phyloP scores from a whole-genome alignment of 1,140 invertebrate species.

The Rhyzopertha dominica region DNA sequence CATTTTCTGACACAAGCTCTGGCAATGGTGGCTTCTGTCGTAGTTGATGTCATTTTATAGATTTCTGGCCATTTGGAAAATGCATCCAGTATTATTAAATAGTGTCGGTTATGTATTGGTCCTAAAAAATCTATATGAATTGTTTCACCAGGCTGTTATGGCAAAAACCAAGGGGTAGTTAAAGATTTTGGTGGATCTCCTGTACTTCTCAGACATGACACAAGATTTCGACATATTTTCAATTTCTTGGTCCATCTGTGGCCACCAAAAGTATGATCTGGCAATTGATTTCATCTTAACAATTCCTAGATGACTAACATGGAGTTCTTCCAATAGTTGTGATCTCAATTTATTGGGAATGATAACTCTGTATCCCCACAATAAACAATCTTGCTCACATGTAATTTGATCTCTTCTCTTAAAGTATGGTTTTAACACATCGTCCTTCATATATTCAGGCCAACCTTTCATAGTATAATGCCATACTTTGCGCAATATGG shows the following conservation, averaged over 20 bases:
- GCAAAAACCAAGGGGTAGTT: constrained; percentile 37
- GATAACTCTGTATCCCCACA: constrained; percentile 37
- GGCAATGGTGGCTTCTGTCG: constrained; percentile 19
- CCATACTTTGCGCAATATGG: too few relatives aligned
- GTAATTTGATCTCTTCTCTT: constrained; percentile 22
- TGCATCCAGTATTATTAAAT: constrained; percentile 30
- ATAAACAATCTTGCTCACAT: constrained; percentile 26
- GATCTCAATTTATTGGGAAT: constrained; percentile 37
- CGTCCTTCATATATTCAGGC: too few relatives aligned
- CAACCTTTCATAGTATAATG: too few relatives aligned
- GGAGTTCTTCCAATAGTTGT: constrained; percentile 40
- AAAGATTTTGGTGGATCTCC: constrained; percentile 29
- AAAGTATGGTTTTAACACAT: constrained; percentile 14
- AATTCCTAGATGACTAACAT: constrained; percentile 45
- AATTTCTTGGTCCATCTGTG: constrained; percentile 40
- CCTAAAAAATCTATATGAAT: constrained; percentile 41
- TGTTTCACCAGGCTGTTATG: constrained; percentile 39
- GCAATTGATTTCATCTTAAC: constrained; percentile 45
- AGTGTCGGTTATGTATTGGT: constrained; percentile 27
- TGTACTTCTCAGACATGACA: constrained; percentile 26
- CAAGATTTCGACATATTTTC: constrained; percentile 12
- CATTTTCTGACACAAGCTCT: constrained; percentile 19
- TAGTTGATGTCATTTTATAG: constrained; percentile 17
- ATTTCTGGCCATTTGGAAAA: constrained; percentile 39
- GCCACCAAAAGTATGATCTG: constrained; percentile 47